A percentile compares a stretch with the other conserved stretches of the same genome.
These are phyloP conservation scores for Anoplius nigerrimus DNA, from an alignment of 2,888 invertebrate genomes.

Conservation along the genomic window DNA sequence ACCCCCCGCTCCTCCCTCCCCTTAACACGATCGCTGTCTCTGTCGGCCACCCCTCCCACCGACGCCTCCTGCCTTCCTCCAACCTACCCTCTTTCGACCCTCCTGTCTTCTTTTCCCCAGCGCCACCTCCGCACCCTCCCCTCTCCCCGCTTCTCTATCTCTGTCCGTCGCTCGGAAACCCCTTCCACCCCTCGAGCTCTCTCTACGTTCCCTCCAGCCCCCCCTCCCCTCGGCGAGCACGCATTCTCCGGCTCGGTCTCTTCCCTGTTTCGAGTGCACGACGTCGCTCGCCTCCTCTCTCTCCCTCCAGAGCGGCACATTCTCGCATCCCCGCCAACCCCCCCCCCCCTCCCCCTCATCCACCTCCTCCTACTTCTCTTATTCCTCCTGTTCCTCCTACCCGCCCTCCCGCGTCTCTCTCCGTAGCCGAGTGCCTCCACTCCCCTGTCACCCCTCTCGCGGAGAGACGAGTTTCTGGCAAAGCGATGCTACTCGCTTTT, in stretches of 20 bases:
- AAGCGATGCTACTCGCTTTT: too few species aligned
- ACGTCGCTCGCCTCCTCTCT: constrained; percentile 22
- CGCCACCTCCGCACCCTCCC: background rate
- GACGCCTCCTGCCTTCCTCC: background rate
- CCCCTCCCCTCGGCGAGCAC: too few species aligned
- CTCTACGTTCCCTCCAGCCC: too few species aligned
- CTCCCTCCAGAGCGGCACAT: too few species aligned
- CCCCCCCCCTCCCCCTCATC: background rate
- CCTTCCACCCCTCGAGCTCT: too few species aligned
- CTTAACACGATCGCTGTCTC: constrained; percentile 14
- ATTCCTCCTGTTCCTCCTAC: too few species aligned
- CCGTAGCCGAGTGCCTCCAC: constrained; percentile 10
- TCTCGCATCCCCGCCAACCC: too few species aligned
- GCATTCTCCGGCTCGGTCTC: too few species aligned
- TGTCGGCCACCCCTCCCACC: constrained; percentile 8
- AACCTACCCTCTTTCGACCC: constrained; percentile 27
- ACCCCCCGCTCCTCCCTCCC: constrained; percentile 35
- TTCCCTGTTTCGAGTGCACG: background rate
- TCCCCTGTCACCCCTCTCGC: background rate
- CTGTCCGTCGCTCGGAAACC: too few species aligned
- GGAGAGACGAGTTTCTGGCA: too few species aligned
- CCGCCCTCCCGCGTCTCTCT: constrained; percentile 10
- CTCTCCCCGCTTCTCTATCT: too few species aligned
- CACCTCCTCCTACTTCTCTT: background rate
- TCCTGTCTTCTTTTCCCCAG: constrained; percentile 15